A percentile compares a stretch with the other conserved stretches of the same genome.
Conservation (phyloP, 2,797 vertebrate species). For the Psittacula derbiana region DNA sequence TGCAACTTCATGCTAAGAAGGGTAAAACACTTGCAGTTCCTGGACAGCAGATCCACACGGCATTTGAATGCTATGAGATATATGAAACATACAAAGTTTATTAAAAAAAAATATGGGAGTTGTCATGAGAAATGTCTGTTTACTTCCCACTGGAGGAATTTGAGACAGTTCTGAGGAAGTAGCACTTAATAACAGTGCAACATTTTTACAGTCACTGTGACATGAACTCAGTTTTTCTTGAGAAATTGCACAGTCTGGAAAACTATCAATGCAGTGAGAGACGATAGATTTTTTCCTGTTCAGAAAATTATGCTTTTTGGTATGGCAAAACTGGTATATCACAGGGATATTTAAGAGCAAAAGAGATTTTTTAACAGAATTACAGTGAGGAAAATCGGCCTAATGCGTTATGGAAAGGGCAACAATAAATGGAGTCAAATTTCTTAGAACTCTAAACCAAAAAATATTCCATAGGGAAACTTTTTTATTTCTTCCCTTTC, state of each 20-base stretch:
- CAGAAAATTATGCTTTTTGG: not conserved
- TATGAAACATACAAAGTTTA: not conserved
- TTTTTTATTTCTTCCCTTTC: not conserved
- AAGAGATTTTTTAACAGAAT: not conserved
- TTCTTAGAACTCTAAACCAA: not conserved
- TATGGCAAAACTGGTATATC: not conserved
- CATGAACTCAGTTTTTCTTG: not conserved
- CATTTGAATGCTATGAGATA: not conserved
- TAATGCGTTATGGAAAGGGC: not conserved
- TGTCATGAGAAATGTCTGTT: not conserved
- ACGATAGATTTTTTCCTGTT: not conserved
- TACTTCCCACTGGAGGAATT: not conserved
- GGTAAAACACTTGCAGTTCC: not conserved
- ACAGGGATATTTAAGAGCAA: not conserved
- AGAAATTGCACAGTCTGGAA: not conserved
- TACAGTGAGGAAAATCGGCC: not conserved
- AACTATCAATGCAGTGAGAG: not conserved
- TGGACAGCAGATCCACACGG: not conserved
- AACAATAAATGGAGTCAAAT: not conserved
- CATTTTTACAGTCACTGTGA: constrained; percentile 21
- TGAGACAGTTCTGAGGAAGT: constrained; percentile 12
- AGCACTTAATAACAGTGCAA: constrained; percentile 15
- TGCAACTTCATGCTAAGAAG: not conserved
- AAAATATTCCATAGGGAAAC: not conserved
- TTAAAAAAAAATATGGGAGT: not conserved